Base-by-base conservation (phyloP, 2,797 vertebrate species). In the Sebastiscus tertius region DNA sequence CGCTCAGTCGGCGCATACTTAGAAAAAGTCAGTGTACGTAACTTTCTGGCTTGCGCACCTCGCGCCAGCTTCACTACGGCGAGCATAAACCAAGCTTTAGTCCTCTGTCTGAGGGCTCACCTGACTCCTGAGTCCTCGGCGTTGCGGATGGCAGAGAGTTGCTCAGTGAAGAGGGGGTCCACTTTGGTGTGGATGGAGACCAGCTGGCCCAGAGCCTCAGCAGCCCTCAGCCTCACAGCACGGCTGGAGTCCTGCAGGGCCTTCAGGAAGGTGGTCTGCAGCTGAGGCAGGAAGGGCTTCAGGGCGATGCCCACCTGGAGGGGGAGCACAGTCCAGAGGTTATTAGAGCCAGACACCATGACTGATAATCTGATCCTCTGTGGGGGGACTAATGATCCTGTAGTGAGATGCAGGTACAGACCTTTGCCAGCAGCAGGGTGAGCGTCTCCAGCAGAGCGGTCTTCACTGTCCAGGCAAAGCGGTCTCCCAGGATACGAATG, bases 231-330 rank as follows among this genome's bases (percentile, higher is more conserved):
- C 79, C 98, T 96, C 80, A 99, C 99, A 0, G 95, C 96, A 0
- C 99, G 96, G 87, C 98, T 99, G 0, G 98, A 96, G 83, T 99
- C 99, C 91, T 99, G 98, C 12, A 99, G 94, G 5, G 99, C 98
- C 94, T 99, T 99, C 42, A 98, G 97, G 93, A 99, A 99, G 39
- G 98, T 99, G 82, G 98, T 99, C 95, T 99, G 99, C 72, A 99
- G 93, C 84, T 99, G 99, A 16, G 99, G 99, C 90, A 99, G 95
- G 95, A 99, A 99, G 0, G 99, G 98, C 93, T 99, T 99, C 93
- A 99, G 92, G 76, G 97, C 97, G 42, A 99, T 97, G 62, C 98
- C 98, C 84, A 99, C 99, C 99, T 99, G 76, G 1, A 66, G 8
- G 62, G 71, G 36, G 46, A 72, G 75, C 0, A 14, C 2, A 66